Percentiles rank a stretch among this genome's conserved stretches.
These are phyloP conservation scores for Kryptolebias ocellatus DNA, from an alignment of 2,797 vertebrate genomes.

Conservation along the genomic window DNA sequence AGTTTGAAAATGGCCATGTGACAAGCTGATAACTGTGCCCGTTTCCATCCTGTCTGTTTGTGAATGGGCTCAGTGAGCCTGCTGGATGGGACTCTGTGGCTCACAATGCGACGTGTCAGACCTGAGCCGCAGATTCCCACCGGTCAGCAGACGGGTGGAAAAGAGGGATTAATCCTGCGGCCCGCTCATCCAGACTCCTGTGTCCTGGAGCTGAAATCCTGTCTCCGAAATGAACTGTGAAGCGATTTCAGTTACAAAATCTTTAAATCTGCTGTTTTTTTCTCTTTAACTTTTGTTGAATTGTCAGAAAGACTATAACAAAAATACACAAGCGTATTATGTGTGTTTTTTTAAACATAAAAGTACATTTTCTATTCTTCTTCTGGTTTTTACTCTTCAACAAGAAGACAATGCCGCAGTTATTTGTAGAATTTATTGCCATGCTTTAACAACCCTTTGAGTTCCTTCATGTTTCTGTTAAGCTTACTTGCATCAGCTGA, in stretches of 20 bases:
- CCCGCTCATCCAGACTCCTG: not conserved
- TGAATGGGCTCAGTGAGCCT: constrained; percentile 53
- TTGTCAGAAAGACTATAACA: too few relatives aligned
- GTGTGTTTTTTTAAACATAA: too few relatives aligned
- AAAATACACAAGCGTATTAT: too few relatives aligned
- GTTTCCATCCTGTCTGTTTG: constrained; percentile 37
- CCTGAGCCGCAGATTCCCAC: constrained; percentile 58
- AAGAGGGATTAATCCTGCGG: constrained; percentile 68
- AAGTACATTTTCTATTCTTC: too few relatives aligned
- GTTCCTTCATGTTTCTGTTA: too few relatives aligned
- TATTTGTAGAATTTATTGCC: too few relatives aligned
- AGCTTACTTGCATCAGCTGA: too few relatives aligned
- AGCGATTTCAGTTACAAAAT: not conserved
- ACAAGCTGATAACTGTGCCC: constrained; percentile 17
- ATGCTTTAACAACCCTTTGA: too few relatives aligned
- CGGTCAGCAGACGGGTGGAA: constrained; percentile 78
- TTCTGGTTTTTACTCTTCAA: too few relatives aligned
- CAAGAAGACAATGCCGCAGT: too few relatives aligned
- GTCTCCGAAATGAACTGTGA: constrained; percentile 11
- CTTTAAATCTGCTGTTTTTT: too few relatives aligned
- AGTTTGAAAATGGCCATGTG: constrained; percentile 16
- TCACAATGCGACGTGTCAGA: constrained; percentile 60
- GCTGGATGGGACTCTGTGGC: constrained; percentile 62
- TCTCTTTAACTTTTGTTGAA: too few relatives aligned
- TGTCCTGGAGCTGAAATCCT: not conserved